These are phyloP conservation scores for Ascaphus truei DNA, from an alignment of 2,113 vertebrate species.

Conservation along the genomic window DNA sequence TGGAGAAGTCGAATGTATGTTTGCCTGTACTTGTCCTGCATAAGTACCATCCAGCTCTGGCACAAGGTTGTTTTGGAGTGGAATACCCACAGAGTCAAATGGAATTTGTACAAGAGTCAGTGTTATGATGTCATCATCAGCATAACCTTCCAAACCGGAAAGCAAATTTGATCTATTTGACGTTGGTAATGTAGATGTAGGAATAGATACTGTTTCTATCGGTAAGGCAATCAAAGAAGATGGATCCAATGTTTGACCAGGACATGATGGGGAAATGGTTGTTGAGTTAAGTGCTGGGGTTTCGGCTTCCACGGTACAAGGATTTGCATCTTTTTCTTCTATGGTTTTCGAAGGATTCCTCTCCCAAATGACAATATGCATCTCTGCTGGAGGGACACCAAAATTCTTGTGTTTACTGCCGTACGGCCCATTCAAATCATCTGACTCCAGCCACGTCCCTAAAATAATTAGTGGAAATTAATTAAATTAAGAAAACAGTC, in stretches of 20 bases:
- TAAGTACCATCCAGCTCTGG: not conserved
- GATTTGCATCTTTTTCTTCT: slow-evolving; percentile 7
- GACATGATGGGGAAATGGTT: not conserved
- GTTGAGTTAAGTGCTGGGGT: not conserved
- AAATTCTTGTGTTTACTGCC: slow-evolving; percentile 56
- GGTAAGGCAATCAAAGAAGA: not conserved
- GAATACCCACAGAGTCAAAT: slow-evolving; percentile 39
- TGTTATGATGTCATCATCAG: slow-evolving; percentile 58
- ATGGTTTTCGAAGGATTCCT: slow-evolving; percentile 36
- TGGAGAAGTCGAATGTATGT: not conserved
- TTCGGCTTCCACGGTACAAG: not conserved
- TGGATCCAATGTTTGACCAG: not conserved
- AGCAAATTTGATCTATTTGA: slow-evolving; percentile 38
- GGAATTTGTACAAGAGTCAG: slow-evolving; percentile 66
- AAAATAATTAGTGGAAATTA: slow-evolving; percentile 23
- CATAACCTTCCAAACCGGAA: slow-evolving; percentile 56
- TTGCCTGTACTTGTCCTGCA: not conserved
- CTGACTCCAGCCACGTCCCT: slow-evolving; percentile 87
- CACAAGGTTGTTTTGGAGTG: not conserved
- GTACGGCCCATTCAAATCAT: slow-evolving; percentile 76
- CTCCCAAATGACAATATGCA: slow-evolving; percentile 89
- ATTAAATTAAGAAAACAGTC: no score
- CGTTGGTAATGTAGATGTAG: no score
- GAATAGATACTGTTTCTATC: not conserved
- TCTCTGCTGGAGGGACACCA: slow-evolving; percentile 68